Evolutionary conservation across 2,113 vertebrate genomes (phyloP).

Genomic region (Copsychus sechellarum): DNA sequence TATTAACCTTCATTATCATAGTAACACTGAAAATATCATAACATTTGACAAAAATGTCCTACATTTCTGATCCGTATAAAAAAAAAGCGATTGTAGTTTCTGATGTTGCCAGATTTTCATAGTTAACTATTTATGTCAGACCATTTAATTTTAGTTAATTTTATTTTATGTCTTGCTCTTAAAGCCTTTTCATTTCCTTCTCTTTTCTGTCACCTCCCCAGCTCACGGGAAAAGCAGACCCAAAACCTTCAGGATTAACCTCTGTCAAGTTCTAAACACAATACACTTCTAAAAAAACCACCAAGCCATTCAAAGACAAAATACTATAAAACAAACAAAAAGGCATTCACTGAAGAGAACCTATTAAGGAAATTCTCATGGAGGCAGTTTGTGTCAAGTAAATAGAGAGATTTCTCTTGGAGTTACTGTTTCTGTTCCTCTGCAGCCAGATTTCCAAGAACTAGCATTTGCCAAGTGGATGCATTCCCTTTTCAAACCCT

Average conservation of each 20-base stretch:
- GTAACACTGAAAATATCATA: background rate
- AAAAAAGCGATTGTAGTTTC: background rate
- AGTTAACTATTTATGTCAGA: background rate
- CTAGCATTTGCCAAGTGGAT: background rate
- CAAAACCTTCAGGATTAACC: background rate
- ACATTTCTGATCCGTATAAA: background rate
- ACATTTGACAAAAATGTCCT: background rate
- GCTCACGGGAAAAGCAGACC: background rate
- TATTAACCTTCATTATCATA: background rate
- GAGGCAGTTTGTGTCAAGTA: background rate
- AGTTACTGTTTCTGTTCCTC: background rate
- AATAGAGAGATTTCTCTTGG: background rate
- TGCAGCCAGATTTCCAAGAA: conserved; percentile 4
- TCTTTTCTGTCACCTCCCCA: background rate
- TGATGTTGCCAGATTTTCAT: background rate
- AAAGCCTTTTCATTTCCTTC: background rate
- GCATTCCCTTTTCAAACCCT: background rate
- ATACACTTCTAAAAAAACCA: background rate
- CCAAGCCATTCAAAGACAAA: background rate
- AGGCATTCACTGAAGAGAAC: background rate
- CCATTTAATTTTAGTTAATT: background rate
- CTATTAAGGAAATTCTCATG: background rate
- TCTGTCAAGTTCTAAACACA: background rate
- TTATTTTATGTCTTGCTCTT: background rate
- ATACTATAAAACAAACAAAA: background rate